These are phyloP conservation scores for Drosophila athabasca DNA, from an alignment of 1,140 invertebrate species.

Conservation along the genomic window DNA sequence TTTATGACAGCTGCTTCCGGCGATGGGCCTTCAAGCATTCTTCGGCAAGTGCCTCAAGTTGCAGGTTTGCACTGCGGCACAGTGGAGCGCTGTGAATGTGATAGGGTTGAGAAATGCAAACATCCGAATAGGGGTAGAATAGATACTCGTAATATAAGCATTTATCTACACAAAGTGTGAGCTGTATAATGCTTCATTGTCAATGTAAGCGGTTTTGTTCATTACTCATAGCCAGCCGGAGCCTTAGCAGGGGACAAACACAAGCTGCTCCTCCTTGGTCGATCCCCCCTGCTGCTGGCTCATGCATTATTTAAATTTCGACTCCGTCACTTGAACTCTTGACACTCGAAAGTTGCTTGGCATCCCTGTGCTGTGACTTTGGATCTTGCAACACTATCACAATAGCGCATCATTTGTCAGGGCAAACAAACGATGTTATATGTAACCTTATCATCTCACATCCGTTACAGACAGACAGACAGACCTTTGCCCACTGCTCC, in stretches of 20 bases:
- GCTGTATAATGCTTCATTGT: conserved; percentile 10
- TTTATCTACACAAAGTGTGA: conserved; percentile 9
- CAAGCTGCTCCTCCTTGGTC: neutral
- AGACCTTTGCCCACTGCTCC: neutral
- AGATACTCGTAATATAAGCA: too few species aligned
- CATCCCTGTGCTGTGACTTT: conserved; percentile 2
- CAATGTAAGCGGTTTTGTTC: conserved; percentile 1
- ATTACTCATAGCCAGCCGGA: conserved; percentile 4
- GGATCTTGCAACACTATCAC: conserved; percentile 66
- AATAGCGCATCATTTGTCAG: conserved; percentile 75
- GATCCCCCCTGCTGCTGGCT: conserved; percentile 1
- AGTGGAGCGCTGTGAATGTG: neutral
- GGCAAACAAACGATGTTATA: conserved; percentile 81
- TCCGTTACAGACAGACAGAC: conserved; percentile 67
- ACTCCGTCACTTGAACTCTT: conserved; percentile 67
- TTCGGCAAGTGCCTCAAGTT: conserved; percentile 34
- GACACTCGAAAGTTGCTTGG: conserved; percentile 69
- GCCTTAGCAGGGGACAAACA: neutral
- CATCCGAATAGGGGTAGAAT: too few species aligned
- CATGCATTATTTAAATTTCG: conserved; percentile 74
- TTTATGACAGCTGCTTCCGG: conserved; percentile 75
- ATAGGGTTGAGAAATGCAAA: conserved; percentile 7
- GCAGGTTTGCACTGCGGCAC: conserved; percentile 24
- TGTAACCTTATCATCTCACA: conserved; percentile 81
- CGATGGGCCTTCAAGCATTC: conserved; percentile 14